Evolutionary conservation across 2,113 vertebrate species (phyloP).

Genomic region (Genyomyrus donnyi): DNA sequence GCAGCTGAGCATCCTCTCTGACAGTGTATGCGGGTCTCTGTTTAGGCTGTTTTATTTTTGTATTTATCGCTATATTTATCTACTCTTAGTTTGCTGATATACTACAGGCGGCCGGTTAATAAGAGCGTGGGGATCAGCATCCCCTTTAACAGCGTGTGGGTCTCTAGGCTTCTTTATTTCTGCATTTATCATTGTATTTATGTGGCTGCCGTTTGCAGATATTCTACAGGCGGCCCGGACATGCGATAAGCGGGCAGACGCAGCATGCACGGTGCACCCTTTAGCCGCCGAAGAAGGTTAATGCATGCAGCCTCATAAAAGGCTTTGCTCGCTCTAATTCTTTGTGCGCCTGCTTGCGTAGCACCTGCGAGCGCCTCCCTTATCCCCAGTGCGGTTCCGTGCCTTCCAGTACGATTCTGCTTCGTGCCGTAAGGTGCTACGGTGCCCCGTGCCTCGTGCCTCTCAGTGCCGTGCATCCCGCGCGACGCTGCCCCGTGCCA

Average conservation of each 20-base stretch:
- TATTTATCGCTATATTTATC: neutral
- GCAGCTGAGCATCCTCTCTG: neutral
- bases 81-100: neutral
- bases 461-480: neutral
- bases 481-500: neutral
- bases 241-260: neutral
- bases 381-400: neutral
- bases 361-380: neutral
- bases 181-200: neutral
- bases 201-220: neutral
- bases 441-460: neutral
- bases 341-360: neutral
- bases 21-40: neutral
- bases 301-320: neutral
- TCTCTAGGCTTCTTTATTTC: neutral
- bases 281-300: neutral
- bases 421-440: neutral
- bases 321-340: neutral
- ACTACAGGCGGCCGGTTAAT: neutral
- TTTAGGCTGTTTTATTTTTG: neutral
- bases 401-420: neutral
- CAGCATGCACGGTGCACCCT: neutral
- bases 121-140: neutral
- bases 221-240: neutral
- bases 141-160: neutral